Base-by-base conservation (phyloP, 2,113 vertebrate genomes). In the Antechinus stuartii region DNA sequence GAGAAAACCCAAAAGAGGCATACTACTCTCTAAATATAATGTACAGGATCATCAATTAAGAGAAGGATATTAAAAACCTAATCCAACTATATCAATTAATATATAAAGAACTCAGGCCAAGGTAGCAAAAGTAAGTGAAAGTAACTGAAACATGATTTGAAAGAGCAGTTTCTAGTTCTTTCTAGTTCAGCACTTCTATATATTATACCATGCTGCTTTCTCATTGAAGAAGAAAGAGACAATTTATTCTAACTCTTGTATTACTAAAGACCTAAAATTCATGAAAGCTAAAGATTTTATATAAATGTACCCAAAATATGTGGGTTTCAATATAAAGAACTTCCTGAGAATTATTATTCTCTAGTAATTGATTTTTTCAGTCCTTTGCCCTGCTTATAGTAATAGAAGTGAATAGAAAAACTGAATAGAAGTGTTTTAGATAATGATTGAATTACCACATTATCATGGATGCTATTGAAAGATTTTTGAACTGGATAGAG, bases 121-220 rank as follows among this genome's bases (percentile, higher is more conserved):
- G 27, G 11, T 61, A 61, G 57, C 8, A 30, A 12, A 30, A 61
- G 27, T 30, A 3, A 2, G 1, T 56, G 12, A 52, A 49, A 91
- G 16, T 90, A 49, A 27, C 54, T 57, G 46, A 90, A 35, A 50
- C 90, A 1, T 52, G 24, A 90, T 6, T 92, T 53, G 53, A 93
- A 94, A 26, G 42, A 42, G 42, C 42, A 42, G 42, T 42, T 42
- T 42, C n/a, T 53, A 54, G 16, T 9, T 9, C 54, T 23, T 24
- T 56, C 90, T 22, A 91, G 52, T 94, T 46, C 91, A 94, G 46
- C 19, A 30, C 68, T 68, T 47, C 25, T 93, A 92, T 54, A 92
- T 10, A 49, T 1, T 94, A 27, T 90, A 8, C 14, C 68, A 35
- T 24, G 0, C 0, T 30, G 27, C 61, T 68, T 4, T 68, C 12